Percentiles rank a stretch among this genome's conserved stretches.
Conservation (phyloP, 2,113 vertebrate genomes). For the Fulmarus glacialis region DNA sequence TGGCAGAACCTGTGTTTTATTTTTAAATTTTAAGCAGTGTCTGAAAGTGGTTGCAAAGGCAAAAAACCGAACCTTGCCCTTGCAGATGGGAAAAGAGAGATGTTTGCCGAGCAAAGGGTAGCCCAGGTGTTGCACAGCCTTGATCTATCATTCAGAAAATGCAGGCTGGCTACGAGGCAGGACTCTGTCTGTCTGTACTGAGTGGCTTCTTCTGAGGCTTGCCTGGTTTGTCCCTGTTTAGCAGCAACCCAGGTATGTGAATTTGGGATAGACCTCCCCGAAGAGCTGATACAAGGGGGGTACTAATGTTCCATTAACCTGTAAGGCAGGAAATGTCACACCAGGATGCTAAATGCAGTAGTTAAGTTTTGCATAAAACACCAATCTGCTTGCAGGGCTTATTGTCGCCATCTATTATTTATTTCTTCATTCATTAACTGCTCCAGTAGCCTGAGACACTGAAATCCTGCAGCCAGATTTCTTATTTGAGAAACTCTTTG, state of each 20-base stretch:
- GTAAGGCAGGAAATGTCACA: accelerated
- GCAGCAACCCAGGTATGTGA: neutral
- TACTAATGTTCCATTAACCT: neutral
- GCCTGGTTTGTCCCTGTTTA: neutral
- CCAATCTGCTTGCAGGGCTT: neutral
- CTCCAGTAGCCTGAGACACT: neutral
- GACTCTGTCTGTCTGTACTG: neutral
- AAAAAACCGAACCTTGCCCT: neutral
- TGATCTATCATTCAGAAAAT: neutral
- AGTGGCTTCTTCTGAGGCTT: neutral
- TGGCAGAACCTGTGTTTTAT: neutral
- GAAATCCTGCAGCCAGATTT: neutral
- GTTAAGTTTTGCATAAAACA: neutral
- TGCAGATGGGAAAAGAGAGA: neutral
- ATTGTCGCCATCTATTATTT: neutral
- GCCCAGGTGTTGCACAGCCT: neutral
- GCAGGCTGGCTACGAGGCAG: neutral
- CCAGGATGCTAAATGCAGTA: accelerated
- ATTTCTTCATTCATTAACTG: neutral
- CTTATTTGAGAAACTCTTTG: neutral
- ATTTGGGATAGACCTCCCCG: neutral
- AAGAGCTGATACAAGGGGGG: accelerated
- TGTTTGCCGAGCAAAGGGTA: neutral
- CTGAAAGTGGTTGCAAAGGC: neutral
- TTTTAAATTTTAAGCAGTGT: neutral